Conservation (phyloP, 2,113 vertebrate genomes). For the Lophochroa leadbeateri region DNA sequence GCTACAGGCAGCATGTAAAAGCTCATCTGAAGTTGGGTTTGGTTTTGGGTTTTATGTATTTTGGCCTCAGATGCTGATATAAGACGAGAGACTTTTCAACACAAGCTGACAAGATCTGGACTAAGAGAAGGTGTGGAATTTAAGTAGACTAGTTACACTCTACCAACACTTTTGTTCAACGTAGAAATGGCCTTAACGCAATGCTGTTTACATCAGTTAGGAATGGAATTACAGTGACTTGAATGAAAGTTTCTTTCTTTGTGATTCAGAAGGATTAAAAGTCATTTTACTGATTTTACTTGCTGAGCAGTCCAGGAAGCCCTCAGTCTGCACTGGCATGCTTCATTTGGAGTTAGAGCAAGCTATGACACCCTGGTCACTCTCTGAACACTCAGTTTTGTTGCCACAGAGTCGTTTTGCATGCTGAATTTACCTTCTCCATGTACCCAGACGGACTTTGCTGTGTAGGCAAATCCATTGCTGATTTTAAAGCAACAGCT, state of each 20-base stretch:
- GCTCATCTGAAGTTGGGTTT: not conserved
- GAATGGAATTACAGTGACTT: not conserved
- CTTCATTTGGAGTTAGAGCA: not conserved
- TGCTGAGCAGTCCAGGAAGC: not conserved
- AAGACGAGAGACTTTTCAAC: not conserved
- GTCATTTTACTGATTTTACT: not conserved
- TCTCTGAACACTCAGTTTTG: not conserved
- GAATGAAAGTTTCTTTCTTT: not conserved
- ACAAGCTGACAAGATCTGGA: not conserved
- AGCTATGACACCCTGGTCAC: not conserved
- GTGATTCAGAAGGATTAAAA: not conserved
- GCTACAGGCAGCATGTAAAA: not conserved
- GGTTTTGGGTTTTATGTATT: not conserved
- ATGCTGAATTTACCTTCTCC: not conserved
- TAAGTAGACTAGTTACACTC: not conserved
- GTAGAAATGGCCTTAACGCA: not conserved
- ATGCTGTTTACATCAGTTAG: not conserved
- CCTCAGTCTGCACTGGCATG: not conserved
- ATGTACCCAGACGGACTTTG: not conserved
- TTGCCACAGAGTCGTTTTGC: not conserved
- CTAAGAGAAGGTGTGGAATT: not conserved
- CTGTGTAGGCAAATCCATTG: not conserved
- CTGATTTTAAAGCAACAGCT: conserved; percentile 31
- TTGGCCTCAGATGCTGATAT: not conserved
- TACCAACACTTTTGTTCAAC: not conserved